These are phyloP conservation scores for Petaurus breviceps DNA, from an alignment of 2,113 vertebrate genomes.

Conservation along the genomic window DNA sequence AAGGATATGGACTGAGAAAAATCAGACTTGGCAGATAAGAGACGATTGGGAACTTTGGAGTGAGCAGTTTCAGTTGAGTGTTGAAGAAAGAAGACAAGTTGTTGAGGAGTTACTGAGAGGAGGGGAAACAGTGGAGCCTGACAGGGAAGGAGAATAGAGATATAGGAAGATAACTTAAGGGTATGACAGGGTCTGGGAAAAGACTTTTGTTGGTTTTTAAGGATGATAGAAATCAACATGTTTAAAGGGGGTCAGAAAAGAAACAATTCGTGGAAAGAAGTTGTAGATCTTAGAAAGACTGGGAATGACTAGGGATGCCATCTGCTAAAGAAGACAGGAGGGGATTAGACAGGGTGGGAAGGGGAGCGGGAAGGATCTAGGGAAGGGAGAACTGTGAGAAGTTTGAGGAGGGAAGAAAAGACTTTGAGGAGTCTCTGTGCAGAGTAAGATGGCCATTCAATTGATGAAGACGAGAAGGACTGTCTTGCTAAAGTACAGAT, in stretches of 20 bases:
- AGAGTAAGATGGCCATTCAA: background rate
- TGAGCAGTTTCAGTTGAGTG: background rate
- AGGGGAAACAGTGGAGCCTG: background rate
- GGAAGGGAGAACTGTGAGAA: background rate
- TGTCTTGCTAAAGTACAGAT: background rate
- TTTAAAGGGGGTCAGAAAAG: background rate
- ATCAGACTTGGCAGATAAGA: background rate
- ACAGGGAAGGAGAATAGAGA: background rate
- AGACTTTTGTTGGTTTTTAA: background rate
- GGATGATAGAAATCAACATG: background rate
- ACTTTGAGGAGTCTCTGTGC: background rate
- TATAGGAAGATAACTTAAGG: background rate
- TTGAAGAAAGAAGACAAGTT: background rate
- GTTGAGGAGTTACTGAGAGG: background rate
- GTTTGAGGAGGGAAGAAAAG: background rate
- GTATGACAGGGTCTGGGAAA: background rate
- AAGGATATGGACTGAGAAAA: background rate
- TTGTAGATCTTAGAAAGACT: background rate
- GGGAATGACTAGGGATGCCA: background rate
- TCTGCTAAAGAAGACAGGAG: background rate
- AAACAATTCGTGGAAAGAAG: background rate
- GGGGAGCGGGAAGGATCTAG: background rate
- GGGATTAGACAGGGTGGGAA: no score
- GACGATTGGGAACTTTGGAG: background rate
- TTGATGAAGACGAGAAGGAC: background rate